phyloP scores from a whole-genome alignment of 2,888 invertebrate species.

The Cephus nigrinus region DNA sequence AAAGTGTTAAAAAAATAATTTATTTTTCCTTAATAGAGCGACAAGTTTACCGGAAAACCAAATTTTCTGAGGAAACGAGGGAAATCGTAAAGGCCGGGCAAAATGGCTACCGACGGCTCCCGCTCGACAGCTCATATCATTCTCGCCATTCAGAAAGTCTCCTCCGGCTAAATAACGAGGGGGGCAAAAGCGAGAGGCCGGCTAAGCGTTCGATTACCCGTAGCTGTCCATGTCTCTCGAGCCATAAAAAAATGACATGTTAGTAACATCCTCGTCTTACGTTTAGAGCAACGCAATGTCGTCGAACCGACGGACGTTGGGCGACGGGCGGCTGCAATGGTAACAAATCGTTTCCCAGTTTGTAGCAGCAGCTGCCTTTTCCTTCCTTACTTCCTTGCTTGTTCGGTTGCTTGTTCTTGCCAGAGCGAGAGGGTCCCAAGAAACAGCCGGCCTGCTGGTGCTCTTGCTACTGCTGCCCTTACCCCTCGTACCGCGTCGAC shows the following conservation, averaged over 20 bases:
- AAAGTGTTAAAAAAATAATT: neutral
- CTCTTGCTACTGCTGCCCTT: neutral
- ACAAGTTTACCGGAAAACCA: neutral
- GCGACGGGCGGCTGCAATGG: constrained; percentile 39
- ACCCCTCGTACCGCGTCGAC: constrained; percentile 37
- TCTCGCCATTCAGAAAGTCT: neutral
- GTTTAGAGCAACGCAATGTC: neutral
- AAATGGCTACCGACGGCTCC: constrained; percentile 4
- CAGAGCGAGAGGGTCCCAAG: constrained; percentile 45
- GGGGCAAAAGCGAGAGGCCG: neutral
- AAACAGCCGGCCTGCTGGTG: constrained; percentile 38
- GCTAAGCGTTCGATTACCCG: neutral
- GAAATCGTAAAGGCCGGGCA: neutral
- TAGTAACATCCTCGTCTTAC: neutral
- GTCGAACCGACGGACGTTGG: constrained; percentile 17
- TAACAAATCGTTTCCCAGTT: constrained; percentile 30
- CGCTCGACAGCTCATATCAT: neutral
- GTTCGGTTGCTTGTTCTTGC: constrained; percentile 24
- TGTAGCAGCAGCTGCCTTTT: constrained; percentile 49
- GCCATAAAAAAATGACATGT: neutral
- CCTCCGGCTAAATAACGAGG: neutral
- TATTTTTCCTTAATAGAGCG: neutral
- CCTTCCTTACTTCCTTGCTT: constrained; percentile 23
- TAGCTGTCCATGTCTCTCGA: neutral
- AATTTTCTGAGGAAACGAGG: neutral